These are phyloP conservation scores for Acanthaster planci DNA, from an alignment of 35 echinoderm and acorn worm genomes.

Conservation along the genomic window DNA sequence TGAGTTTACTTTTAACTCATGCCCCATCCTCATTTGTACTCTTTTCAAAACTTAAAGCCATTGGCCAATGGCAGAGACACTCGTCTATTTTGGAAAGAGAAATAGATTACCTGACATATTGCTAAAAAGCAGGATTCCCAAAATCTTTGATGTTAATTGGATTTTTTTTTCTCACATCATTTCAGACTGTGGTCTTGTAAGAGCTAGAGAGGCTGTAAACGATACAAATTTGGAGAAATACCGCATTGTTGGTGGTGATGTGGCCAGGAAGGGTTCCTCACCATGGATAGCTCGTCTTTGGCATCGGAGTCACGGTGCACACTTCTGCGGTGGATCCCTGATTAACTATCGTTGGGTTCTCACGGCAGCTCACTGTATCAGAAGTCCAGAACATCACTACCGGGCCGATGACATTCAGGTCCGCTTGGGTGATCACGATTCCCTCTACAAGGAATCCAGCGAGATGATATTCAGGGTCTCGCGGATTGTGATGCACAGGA, in stretches of 20 bases:
- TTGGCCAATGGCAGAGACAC: background rate
- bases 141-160: background rate
- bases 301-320: constrained; percentile 19
- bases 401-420: constrained; percentile 40
- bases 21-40: background rate
- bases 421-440: constrained; percentile 77
- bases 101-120: background rate
- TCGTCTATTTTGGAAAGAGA: background rate
- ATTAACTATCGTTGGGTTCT: constrained; percentile 87
- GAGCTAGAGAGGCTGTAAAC: background rate
- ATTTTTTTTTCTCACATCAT: background rate
- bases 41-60: background rate
- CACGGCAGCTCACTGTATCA: constrained; percentile 84
- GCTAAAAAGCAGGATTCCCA: background rate
- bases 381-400: background rate
- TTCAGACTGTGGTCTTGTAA: background rate
- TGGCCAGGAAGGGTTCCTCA: constrained; percentile 52
- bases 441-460: constrained; percentile 49
- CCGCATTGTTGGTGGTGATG: constrained; percentile 57
- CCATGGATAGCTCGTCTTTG: constrained; percentile 92
- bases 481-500: constrained; percentile 53
- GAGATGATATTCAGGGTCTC: constrained; percentile 59
- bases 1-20: background rate
- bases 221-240: background rate
- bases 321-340: constrained; percentile 74